Evolutionary conservation across 2,113 vertebrate genomes (phyloP).

Genomic region (Leucopternis melanops): DNA sequence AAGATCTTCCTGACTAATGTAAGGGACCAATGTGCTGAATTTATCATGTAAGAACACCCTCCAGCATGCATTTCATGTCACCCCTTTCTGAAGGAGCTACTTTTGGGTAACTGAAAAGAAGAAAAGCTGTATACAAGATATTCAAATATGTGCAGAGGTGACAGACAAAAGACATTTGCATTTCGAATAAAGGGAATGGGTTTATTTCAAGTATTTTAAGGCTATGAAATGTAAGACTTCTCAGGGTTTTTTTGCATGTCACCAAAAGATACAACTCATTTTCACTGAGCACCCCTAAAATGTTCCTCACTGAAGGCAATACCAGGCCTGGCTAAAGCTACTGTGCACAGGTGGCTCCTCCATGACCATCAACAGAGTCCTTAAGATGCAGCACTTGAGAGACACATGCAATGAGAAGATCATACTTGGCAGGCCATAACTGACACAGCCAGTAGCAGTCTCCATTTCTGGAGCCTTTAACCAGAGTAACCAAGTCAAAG

Average conservation of each 20-base stretch:
- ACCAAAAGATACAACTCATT: neutral
- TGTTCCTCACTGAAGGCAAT: neutral
- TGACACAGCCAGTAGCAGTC: neutral
- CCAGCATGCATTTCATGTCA: neutral
- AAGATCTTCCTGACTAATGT: neutral
- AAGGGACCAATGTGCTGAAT: neutral
- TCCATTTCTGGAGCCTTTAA: neutral
- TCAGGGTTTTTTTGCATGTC: neutral
- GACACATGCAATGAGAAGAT: neutral
- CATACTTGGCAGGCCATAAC: neutral
- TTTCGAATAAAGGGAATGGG: neutral
- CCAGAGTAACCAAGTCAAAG: neutral
- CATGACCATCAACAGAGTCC: neutral
- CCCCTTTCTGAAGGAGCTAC: neutral
- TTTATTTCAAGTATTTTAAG: neutral
- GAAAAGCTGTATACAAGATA: neutral
- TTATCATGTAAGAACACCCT: neutral
- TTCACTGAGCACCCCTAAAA: neutral
- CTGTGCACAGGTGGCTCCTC: neutral
- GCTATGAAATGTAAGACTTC: neutral
- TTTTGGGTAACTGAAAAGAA: neutral
- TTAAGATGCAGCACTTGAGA: neutral
- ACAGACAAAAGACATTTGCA: neutral
- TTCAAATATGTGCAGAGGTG: neutral
- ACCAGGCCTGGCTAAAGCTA: neutral